A percentile compares a stretch with the other conserved stretches of the same genome.
phyloP scores from a whole-genome alignment of 2,888 invertebrate species.

The Agapetus fuscipes region DNA sequence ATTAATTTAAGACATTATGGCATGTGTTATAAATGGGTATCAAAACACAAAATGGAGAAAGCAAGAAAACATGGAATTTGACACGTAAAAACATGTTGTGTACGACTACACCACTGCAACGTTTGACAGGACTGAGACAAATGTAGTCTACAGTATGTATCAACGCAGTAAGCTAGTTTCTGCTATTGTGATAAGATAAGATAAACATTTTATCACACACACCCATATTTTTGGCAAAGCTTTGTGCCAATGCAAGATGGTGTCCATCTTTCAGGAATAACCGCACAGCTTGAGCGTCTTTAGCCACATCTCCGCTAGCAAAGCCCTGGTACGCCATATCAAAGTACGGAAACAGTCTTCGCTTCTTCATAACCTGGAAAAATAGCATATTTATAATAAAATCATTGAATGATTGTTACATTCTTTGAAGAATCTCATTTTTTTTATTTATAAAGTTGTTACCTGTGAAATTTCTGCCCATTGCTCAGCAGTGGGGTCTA shows the following conservation, averaged over 20 bases:
- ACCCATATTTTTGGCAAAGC: conserved; percentile 97
- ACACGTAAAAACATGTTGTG: no score
- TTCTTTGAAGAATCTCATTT: not conserved
- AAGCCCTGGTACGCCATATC: conserved; percentile 99
- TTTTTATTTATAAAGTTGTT: conserved; percentile 1
- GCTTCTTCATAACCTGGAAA: conserved; percentile 68
- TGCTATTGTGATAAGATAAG: no score
- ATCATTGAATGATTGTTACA: no score
- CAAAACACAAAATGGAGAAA: no score
- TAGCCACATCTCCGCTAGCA: conserved; percentile 77
- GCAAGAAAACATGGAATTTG: no score
- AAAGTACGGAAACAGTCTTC: conserved; percentile 82
- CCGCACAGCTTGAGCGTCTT: conserved; percentile 83
- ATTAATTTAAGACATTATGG: no score
- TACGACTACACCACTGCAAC: no score
- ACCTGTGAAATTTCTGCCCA: conserved; percentile 82
- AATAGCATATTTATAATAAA: not conserved
- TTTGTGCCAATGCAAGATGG: conserved; percentile 78
- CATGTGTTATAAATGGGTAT: no score
- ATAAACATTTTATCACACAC: no score
- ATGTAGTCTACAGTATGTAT: no score
- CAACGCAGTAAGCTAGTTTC: no score
- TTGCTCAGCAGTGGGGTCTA: conserved; percentile 78
- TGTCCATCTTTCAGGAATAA: conserved; percentile 84
- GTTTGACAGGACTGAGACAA: no score